A percentile compares a stretch with the other conserved stretches of the same genome.
Conservation (phyloP, 1,140 invertebrate genomes). For the Drosophila jambulina region DNA sequence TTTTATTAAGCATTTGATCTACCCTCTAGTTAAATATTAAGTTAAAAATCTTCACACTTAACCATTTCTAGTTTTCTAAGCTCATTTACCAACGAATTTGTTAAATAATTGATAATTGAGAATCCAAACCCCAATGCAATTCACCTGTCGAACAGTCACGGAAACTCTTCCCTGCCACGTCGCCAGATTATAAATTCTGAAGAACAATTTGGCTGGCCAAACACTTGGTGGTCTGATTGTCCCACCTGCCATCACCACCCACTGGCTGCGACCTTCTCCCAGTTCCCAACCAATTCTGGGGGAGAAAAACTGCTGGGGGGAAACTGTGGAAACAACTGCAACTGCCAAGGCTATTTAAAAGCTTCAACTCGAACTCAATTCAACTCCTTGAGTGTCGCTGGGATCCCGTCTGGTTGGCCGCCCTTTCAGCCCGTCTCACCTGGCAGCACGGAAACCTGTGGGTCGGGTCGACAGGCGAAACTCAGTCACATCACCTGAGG, state of each 20-base stretch:
- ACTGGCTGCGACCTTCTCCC: neutral
- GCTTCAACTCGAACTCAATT: constrained; percentile 58
- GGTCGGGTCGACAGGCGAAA: constrained; percentile 56
- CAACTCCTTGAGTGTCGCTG: constrained; percentile 53
- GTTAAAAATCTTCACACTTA: too few relatives aligned
- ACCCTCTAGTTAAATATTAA: neutral
- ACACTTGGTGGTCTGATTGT: constrained; percentile 48
- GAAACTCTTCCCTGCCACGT: neutral
- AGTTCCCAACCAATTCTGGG: constrained; percentile 4
- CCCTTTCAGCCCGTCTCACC: neutral
- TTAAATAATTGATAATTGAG: neutral
- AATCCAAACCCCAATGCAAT: neutral
- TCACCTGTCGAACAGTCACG: neutral
- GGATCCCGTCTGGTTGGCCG: constrained; percentile 42
- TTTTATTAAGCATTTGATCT: neutral
- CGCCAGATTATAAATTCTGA: constrained; percentile 36
- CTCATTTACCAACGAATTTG: neutral
- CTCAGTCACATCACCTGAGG: constrained; percentile 71
- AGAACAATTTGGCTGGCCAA: constrained; percentile 40
- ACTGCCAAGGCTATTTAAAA: constrained; percentile 72
- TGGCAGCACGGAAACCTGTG: constrained; percentile 19
- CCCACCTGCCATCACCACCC: constrained; percentile 3
- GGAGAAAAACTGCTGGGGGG: constrained; percentile 39
- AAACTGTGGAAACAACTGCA: constrained; percentile 61
- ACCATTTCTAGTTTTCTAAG: neutral